Evolutionary conservation across 1,140 invertebrate genomes (phyloP), one percentile per base, ranked within the genome.

Genomic region (Brachionus asplanchnoidis): DNA sequence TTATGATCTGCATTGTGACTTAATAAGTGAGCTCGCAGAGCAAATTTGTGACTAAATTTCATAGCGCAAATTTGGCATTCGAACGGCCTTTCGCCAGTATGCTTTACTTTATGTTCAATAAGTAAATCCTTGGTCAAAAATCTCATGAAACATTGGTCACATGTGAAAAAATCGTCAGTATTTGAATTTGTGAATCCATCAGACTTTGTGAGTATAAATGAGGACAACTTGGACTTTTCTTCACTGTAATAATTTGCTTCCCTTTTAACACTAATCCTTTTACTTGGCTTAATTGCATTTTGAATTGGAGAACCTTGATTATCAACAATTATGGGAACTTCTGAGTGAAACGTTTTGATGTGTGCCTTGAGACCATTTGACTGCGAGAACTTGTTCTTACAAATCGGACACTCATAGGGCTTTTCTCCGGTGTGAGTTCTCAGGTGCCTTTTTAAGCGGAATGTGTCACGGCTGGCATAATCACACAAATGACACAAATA

Each of bases 381-480:
- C 20, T 95, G 92, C 78, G 95, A 96, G 89, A 98, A 97, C 87
- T 95, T 94, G 66, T 95, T 94, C 60, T 92, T 89, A 88, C 97
- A 99, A 20, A 95, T 91, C 65, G 96, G 93, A 89, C 96, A 99
- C 11, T 93, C 93, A 89, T 98, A 98, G 0, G 97, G 96, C 20
- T 94, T 92, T 88, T 98, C 97, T 0, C 97, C 89, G 0, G 97
- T 98, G 88, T 99, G 97, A 0, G 97, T 96, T 23, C 96, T 92
- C 26, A 97, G 90, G 87, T 99, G 97, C 2, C 97, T 92, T 7
- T 97, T 92, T 0, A 99, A 90, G 90, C 98, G 98, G 89, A 98
- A 98, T 12, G 96, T 97, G 89, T 99, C 97, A 5, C 96, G 96
- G 87, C 95, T 97, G 17, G 97, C 96, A 88, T 99, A 99, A 3